phyloP scores from a whole-genome alignment of 2,797 vertebrate genomes.

The Pampus argenteus region DNA sequence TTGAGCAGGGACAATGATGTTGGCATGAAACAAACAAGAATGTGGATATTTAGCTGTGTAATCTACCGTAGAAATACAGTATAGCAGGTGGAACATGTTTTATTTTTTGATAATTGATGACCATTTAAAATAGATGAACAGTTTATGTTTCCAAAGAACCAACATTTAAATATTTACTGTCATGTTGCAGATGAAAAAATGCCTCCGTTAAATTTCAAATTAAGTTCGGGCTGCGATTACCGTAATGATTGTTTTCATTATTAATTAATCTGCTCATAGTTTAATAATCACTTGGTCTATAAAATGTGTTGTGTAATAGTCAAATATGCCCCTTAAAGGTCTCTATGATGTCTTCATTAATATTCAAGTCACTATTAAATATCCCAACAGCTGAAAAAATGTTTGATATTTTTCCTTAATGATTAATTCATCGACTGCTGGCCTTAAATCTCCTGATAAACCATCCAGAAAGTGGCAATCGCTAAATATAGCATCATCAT shows the following conservation, averaged over 20 bases:
- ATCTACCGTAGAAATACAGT: not conserved
- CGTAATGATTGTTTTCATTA: not conserved
- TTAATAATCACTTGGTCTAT: not conserved
- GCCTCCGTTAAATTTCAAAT: not conserved
- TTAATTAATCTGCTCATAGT: not conserved
- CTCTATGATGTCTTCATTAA: not conserved
- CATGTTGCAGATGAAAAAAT: not conserved
- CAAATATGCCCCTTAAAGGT: not conserved
- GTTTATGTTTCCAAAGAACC: not conserved
- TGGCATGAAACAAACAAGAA: not conserved
- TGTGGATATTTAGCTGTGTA: not conserved
- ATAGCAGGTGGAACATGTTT: not conserved
- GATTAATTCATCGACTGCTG: not conserved
- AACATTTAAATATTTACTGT: not conserved
- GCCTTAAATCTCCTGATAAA: constrained; percentile 50
- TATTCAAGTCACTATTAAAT: not conserved
- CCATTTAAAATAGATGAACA: not conserved
- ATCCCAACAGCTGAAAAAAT: not conserved
- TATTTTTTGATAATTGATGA: not conserved
- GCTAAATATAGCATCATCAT: constrained; percentile 66
- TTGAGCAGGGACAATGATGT: not conserved
- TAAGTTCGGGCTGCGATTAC: not conserved
- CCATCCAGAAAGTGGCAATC: constrained; percentile 42
- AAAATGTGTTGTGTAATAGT: not conserved
- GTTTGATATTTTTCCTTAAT: not conserved